These are phyloP conservation scores for Lerema accius DNA, from an alignment of 1,140 invertebrate genomes.

Conservation along the genomic window DNA sequence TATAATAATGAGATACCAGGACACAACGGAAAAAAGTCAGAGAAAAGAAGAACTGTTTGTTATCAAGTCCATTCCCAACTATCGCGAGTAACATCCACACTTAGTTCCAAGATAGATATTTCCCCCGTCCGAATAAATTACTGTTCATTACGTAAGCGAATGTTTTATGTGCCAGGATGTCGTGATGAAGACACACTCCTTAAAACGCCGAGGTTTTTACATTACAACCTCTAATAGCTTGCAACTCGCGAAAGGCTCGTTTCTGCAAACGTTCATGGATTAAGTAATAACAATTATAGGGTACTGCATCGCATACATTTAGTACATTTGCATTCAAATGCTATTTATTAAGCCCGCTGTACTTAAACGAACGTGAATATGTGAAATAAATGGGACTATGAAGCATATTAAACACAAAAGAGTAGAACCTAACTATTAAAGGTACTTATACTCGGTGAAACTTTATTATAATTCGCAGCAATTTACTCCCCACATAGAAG, in stretches of 20 bases:
- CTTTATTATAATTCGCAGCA: too few species aligned
- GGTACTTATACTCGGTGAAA: too few species aligned
- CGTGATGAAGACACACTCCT: conserved; percentile 65
- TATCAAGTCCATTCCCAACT: neutral
- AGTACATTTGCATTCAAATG: conserved; percentile 31
- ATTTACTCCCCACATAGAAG: too few species aligned
- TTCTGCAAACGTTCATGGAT: conserved; percentile 39
- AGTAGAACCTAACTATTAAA: too few species aligned
- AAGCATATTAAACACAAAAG: too few species aligned
- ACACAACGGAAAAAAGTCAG: too few species aligned
- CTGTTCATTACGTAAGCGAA: conserved; percentile 70
- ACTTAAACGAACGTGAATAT: neutral
- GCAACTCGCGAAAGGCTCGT: conserved; percentile 54
- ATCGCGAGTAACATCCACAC: neutral
- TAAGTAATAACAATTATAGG: conserved; percentile 39
- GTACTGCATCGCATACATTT: conserved; percentile 24
- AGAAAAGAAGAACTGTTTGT: too few species aligned
- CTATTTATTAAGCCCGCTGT: conserved; percentile 8
- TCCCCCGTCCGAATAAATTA: conserved; percentile 74
- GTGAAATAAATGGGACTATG: neutral
- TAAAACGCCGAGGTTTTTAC: conserved; percentile 53
- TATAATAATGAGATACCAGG: too few species aligned
- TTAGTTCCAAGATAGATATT: conserved; percentile 63
- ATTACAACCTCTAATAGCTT: conserved; percentile 48
- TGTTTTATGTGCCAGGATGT: conserved; percentile 72